Conservation (phyloP, 1,140 invertebrate genomes). For the Drosophila navojoa region DNA sequence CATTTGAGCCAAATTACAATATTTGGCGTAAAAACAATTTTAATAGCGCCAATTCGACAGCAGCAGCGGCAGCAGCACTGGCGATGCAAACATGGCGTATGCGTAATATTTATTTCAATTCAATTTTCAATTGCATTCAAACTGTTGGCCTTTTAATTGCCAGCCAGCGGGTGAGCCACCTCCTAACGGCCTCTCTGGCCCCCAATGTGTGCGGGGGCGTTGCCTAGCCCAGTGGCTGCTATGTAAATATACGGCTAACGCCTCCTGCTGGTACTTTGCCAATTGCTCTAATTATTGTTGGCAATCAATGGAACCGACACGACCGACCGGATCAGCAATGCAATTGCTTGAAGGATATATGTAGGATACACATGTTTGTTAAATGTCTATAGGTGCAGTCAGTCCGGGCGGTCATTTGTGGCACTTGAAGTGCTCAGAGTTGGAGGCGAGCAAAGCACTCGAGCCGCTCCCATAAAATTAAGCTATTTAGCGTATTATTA, state of each 20-base stretch:
- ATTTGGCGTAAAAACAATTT: constrained; percentile 34
- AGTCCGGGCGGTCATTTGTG: too few species aligned
- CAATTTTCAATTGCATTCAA: constrained; percentile 43
- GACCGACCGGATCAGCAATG: constrained; percentile 5
- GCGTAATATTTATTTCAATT: constrained; percentile 47
- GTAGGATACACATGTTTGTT: background rate
- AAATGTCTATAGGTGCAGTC: too few species aligned
- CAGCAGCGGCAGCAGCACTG: background rate
- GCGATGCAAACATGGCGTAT: constrained; percentile 32
- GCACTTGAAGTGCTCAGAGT: too few species aligned
- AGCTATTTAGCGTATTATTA: too few species aligned
- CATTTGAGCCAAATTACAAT: constrained; percentile 54
- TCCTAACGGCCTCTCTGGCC: background rate
- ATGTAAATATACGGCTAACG: constrained; percentile 17
- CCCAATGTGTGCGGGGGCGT: constrained; percentile 3
- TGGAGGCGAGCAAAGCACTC: too few species aligned
- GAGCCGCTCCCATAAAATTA: too few species aligned
- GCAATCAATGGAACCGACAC: constrained; percentile 36
- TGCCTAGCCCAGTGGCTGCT: background rate
- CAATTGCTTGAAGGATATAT: constrained; percentile 9
- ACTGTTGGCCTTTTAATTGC: constrained; percentile 46
- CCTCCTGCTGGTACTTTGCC: constrained; percentile 20
- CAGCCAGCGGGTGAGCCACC: constrained; percentile 28
- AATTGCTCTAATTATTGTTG: constrained; percentile 40
- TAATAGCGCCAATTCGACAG: constrained; percentile 20